These are phyloP conservation scores for Drosophila nr. fundita DNA, from an alignment of 2,888 invertebrate species.

Conservation along the genomic window DNA sequence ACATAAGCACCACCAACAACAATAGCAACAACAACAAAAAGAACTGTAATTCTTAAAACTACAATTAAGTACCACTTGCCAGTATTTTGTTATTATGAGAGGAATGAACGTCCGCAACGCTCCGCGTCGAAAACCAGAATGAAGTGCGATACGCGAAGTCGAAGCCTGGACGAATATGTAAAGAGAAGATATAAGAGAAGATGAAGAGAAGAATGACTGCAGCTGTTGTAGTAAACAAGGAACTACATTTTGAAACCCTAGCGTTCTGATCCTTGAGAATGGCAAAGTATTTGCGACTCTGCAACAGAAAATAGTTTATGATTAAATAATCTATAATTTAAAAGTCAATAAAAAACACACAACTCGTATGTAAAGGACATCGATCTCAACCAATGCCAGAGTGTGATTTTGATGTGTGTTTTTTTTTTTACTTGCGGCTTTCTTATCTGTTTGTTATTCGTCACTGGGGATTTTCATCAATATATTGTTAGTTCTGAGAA, in stretches of 20 bases:
- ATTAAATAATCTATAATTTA: background rate
- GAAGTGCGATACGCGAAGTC: conserved; percentile 5
- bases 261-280: conserved; percentile 1
- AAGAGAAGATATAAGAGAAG: conserved; percentile 1
- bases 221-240: conserved; percentile 9
- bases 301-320: background rate
- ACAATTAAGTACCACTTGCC: conserved; percentile 25
- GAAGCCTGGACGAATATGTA: background rate
- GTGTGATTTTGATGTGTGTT: background rate
- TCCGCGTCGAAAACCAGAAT: conserved; percentile 26
- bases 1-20: background rate
- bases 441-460: conserved; percentile 31
- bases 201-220: conserved; percentile 14
- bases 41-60: conserved; percentile 1
- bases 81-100: background rate
- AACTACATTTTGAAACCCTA: background rate
- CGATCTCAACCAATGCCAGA: background rate
- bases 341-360: background rate
- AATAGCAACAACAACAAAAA: conserved; percentile 16
- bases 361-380: conserved; percentile 22
- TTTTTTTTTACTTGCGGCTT: background rate
- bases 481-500: background rate
- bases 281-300: background rate
- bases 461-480: conserved; percentile 34
- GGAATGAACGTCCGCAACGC: conserved; percentile 3